Base-by-base conservation (phyloP, 2,888 invertebrate genomes). In the Ormyrus rosae region DNA sequence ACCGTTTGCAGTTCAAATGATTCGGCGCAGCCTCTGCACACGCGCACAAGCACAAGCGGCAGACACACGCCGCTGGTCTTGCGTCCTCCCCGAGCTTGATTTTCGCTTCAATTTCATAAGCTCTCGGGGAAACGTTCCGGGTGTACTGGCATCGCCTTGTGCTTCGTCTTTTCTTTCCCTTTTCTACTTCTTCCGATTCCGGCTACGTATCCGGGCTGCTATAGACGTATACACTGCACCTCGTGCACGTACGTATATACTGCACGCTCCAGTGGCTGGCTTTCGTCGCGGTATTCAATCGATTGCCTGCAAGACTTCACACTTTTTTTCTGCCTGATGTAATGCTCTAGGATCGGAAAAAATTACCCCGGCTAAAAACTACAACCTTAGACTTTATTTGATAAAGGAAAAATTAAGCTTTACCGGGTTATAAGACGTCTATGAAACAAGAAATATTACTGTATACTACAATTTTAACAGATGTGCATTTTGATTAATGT, bases 1-100 rank as follows among this genome's bases (percentile, higher is more conserved):
- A 64, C 64, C 64, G 46, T 64, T 64, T 64, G 45, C 64, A 48
- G 48, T 46, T 64, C n/a, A n/a, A 64, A 46, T 46, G 48, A 46
- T 46, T 64, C 63, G 46, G 4, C 7, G 11, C 34, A 4, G 34
- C 34, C 34, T n/a, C 5, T 48, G 63, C 10, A 51, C 19, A 9
- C 51, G 9, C 9, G 51, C 51, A 51, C 9, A 46, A 3, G 34
- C 61, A 9, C 61, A 34, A 19, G 34, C 19, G 9, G n/a, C 11
- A n/a, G 7, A 34, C 34, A 34, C 34, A 34, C 34, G 34, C 34
- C 34, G 34, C 3, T 34, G 34, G 34, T 34, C 34, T 3, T 34
- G 34, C 34, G 34, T 34, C 34, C 4, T 34, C 34, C 34, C 34
- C 4, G n/a, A 64, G 64, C 64, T 64, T 64, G 64, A 64, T 64